Evolutionary conservation across 1,140 invertebrate species (phyloP), one percentile per base, ranked within the genome.

Genomic region (Drosophila athabasca): DNA sequence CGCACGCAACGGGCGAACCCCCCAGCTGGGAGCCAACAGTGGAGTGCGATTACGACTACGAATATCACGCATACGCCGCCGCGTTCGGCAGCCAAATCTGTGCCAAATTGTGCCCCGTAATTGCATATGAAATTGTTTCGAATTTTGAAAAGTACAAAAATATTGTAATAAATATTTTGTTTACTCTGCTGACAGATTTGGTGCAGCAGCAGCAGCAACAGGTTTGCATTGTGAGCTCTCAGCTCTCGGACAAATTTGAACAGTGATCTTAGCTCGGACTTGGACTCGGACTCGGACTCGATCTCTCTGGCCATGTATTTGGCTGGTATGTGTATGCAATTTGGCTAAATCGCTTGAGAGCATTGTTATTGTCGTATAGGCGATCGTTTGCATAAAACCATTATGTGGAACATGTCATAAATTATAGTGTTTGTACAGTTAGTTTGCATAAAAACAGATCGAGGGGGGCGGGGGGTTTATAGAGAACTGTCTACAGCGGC

Each of bases 321-420:
- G 2, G 19, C 13, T 31, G 59, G 60, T 35, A 11, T 69, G 77
- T 74, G 71, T 67, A 65, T 87, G 78, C 82, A 85, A 85, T 85
- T 85, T 85, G 82, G 81, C 64, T 50, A 65, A 62, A 72, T 81
- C 41, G 74, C 62, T 54, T 3, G 0, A 24, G 69, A 77, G 75
- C 70, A 82, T 67, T 46, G 65, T 76, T 76, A 87, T 87, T 85
- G 82, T 85, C 77, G 81, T 80, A 51, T 80, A 87, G 78, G 62
- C 65, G 75, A 70, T 82, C 79, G 83, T 88, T 87, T 87, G 83
- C 83, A 88, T 87, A 88, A 87, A 87, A 72, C 83, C 79, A 87
- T 87, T 87, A 87, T 87, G 75, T 88, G 83, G 75, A 83, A 88
- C 83, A 87, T 88, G 83, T 77, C 67, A 88, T 87, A 87, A 87